These are phyloP conservation scores for Myopa tessellatipennis DNA, from an alignment of 2,888 invertebrate genomes.

Conservation along the genomic window DNA sequence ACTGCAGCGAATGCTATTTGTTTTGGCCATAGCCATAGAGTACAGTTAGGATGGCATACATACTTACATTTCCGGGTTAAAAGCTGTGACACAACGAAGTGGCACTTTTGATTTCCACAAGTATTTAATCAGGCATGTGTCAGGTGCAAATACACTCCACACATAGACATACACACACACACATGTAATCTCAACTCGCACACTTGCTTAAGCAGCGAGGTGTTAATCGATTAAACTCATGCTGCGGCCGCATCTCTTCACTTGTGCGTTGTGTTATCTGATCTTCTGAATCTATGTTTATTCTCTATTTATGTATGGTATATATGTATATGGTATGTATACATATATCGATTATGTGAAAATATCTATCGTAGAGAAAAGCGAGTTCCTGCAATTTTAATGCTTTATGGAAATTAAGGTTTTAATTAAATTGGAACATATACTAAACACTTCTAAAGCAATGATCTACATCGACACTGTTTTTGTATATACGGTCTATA, in stretches of 20 bases:
- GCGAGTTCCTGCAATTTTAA: no score
- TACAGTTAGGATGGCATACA: conserved; percentile 2
- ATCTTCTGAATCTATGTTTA: no score
- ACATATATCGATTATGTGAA: no score
- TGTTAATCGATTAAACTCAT: conserved; percentile 29
- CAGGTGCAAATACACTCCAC: not conserved
- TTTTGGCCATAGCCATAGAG: not conserved
- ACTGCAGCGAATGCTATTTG: conserved; percentile 1
- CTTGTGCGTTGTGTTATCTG: not conserved
- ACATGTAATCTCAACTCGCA: not conserved
- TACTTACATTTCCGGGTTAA: conserved; percentile 22
- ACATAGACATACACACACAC: not conserved
- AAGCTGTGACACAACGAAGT: not conserved
- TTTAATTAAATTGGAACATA: no score
- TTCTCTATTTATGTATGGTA: no score
- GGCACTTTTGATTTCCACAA: conserved; percentile 3
- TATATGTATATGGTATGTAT: no score
- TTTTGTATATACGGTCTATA: no score
- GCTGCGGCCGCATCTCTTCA: no score
- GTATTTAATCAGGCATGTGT: not conserved
- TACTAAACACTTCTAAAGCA: no score
- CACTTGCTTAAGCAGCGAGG: not conserved
- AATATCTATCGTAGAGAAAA: no score
- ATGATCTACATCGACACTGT: no score
- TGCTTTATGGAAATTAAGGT: no score